Percentiles rank a stretch among this genome's conserved stretches.
These are phyloP conservation scores for Agonopterix arenella DNA, from an alignment of 2,888 invertebrate genomes.

Conservation along the genomic window DNA sequence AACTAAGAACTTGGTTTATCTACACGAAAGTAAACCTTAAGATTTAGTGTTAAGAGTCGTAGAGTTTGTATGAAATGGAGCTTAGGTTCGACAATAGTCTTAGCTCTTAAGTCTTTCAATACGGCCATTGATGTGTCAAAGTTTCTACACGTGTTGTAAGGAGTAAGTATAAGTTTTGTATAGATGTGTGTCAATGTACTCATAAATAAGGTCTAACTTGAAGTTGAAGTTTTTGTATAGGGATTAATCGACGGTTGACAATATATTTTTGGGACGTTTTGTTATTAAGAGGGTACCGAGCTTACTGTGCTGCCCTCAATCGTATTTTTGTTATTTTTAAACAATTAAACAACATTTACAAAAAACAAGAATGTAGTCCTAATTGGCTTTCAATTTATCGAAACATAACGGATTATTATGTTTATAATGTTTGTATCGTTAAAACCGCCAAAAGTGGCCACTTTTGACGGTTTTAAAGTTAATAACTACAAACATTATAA, in stretches of 20 bases:
- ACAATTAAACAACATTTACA: too few relatives aligned
- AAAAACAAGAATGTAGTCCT: too few relatives aligned
- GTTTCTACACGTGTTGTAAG: background rate
- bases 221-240: background rate
- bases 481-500: too few relatives aligned
- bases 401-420: too few relatives aligned
- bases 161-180: background rate
- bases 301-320: too few relatives aligned
- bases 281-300: too few relatives aligned
- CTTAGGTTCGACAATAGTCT: background rate
- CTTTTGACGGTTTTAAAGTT: too few relatives aligned
- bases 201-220: background rate
- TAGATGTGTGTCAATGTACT: background rate
- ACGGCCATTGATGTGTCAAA: conserved; percentile 2
- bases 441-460: too few relatives aligned
- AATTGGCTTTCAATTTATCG: too few relatives aligned
- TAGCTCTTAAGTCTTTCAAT: background rate
- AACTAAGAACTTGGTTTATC: background rate
- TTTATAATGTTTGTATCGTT: too few relatives aligned
- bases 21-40: background rate
- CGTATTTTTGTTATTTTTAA: too few relatives aligned
- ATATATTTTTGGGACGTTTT: background rate
- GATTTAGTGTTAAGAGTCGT: background rate
- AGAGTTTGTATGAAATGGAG: background rate
- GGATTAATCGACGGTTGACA: background rate